Evolutionary conservation across 2,113 vertebrate genomes (phyloP).

Genomic region (Terrapene triunguis): DNA sequence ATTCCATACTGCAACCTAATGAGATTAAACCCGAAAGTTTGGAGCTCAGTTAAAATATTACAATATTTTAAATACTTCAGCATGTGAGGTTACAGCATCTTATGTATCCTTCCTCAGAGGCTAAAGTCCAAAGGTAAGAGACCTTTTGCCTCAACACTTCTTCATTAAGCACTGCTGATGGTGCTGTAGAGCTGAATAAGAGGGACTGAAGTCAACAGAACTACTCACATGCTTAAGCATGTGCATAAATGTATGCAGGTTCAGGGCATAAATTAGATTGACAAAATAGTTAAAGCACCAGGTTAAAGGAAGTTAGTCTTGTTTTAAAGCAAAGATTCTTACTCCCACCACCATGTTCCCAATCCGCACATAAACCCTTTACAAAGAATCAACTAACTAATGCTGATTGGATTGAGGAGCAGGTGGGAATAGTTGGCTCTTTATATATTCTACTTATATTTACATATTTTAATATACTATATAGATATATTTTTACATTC

Average conservation of each 20-base stretch:
- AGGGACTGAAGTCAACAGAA: neutral
- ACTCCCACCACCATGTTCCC: neutral
- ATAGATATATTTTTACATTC: neutral
- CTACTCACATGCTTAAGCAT: neutral
- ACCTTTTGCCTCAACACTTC: neutral
- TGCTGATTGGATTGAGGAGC: neutral
- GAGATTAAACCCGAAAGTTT: neutral
- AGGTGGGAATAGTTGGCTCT: neutral
- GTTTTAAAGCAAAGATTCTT: neutral
- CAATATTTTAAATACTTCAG: neutral
- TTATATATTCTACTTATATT: neutral
- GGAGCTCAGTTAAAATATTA: neutral
- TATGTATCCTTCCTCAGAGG: neutral
- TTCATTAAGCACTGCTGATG: accelerated
- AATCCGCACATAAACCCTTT: neutral
- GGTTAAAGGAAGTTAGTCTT: neutral
- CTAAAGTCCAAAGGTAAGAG: neutral
- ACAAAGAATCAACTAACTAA: neutral
- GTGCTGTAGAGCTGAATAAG: neutral
- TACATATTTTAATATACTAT: neutral
- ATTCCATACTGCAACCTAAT: neutral
- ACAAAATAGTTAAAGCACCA: neutral
- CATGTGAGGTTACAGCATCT: neutral
- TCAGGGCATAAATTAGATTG: neutral
- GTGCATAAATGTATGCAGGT: neutral